phyloP scores from a whole-genome alignment of 2,888 invertebrate genomes.

The Alviniconcha strummeri region DNA sequence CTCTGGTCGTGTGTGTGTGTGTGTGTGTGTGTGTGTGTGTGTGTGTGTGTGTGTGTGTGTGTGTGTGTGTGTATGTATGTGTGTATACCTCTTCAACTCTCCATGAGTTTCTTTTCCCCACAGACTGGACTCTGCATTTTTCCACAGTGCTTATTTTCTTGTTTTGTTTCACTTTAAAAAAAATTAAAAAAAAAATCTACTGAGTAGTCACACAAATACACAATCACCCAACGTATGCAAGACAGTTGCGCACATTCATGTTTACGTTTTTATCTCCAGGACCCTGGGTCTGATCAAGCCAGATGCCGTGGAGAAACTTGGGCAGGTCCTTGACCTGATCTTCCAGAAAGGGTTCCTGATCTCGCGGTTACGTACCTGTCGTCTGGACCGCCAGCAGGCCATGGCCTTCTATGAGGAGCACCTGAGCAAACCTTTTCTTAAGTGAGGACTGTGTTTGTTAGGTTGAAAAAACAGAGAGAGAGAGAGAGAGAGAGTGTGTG shows the following conservation, averaged over 20 bases:
- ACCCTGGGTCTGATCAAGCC: constrained; percentile 89
- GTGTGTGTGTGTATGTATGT: constrained; percentile 3
- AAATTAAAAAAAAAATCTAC: too few relatives aligned
- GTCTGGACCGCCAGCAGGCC: constrained; percentile 81
- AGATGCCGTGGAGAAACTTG: constrained; percentile 81
- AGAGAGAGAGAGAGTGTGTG: too few relatives aligned
- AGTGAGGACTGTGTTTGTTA: constrained; percentile 53
- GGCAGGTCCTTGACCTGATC: constrained; percentile 84
- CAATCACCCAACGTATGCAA: too few relatives aligned
- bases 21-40: constrained; percentile 13
- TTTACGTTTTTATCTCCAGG: constrained; percentile 47
- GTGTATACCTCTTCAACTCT: not conserved
- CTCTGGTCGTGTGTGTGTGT: not conserved
- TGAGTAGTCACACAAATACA: too few relatives aligned
- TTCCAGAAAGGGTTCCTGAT: constrained; percentile 78
- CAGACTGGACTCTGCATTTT: too few relatives aligned
- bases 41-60: constrained; percentile 11
- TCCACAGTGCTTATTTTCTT: too few relatives aligned
- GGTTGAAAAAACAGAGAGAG: too few relatives aligned
- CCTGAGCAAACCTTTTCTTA: constrained; percentile 63
- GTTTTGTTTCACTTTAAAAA: too few relatives aligned
- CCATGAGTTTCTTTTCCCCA: too few relatives aligned
- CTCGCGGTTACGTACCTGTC: constrained; percentile 84
- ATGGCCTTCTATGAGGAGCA: constrained; percentile 77
- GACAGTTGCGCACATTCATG: too few relatives aligned